Conservation (phyloP, 2,113 vertebrate species). For the Zapornia atra region DNA sequence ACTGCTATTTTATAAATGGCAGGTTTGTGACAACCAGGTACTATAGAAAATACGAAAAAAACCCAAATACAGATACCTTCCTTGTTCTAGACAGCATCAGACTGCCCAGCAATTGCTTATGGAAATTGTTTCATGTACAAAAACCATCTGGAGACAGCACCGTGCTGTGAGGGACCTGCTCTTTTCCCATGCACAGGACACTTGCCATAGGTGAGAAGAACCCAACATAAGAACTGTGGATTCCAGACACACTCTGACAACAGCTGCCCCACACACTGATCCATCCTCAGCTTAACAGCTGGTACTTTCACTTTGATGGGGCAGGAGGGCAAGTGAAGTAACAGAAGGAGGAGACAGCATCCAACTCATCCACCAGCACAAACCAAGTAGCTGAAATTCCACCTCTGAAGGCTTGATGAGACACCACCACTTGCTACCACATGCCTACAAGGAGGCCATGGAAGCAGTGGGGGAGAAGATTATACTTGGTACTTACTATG, state of each 20-base stretch:
- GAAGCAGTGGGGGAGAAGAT: background rate
- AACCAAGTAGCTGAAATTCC: background rate
- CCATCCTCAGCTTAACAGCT: background rate
- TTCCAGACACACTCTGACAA: background rate
- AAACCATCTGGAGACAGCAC: background rate
- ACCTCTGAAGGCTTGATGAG: background rate
- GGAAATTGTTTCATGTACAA: background rate
- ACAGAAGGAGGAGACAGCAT: background rate
- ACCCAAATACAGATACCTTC: background rate
- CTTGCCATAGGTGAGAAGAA: background rate
- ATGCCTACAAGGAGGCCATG: background rate
- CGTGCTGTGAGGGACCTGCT: background rate
- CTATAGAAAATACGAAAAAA: accelerated
- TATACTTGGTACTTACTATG: background rate
- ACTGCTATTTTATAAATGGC: background rate
- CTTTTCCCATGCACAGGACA: background rate
- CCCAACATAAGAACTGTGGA: background rate
- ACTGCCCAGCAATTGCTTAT: background rate
- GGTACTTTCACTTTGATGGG: background rate
- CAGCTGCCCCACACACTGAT: background rate
- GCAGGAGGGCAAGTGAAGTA: background rate
- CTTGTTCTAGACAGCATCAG: background rate
- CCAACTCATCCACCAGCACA: background rate
- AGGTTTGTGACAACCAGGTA: background rate
- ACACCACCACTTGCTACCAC: background rate